A percentile compares a stretch with the other conserved stretches of the same genome.
Evolutionary conservation across 2,888 invertebrate species (phyloP).

Genomic region (Agrochola lota): DNA sequence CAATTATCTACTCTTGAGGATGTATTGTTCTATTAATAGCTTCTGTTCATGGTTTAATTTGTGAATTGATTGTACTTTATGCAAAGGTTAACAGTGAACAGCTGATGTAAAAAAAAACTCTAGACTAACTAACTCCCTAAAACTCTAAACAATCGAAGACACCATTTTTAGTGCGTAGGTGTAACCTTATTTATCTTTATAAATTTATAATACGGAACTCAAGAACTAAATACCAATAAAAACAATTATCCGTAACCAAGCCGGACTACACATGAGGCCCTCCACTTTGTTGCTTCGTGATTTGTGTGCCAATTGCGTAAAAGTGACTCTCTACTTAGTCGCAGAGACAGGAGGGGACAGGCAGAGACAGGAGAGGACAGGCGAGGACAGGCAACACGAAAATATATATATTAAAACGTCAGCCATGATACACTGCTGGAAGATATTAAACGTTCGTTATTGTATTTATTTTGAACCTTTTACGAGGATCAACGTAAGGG

Average conservation of each 20-base stretch:
- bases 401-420: conserved; percentile 61
- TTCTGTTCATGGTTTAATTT: background rate
- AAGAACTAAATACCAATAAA: background rate
- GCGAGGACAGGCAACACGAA: conserved; percentile 17
- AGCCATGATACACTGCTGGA: conserved; percentile 41
- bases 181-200: background rate
- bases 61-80: background rate
- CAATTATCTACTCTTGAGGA: background rate
- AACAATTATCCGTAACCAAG: background rate
- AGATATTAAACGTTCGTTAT: conserved; percentile 60
- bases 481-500: conserved; percentile 53
- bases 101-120: too few species aligned
- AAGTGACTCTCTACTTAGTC: conserved; percentile 74
- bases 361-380: background rate
- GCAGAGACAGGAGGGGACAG: conserved; percentile 43
- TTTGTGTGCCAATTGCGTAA: conserved; percentile 79
- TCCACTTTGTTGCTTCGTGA: conserved; percentile 72
- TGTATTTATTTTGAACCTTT: conserved; percentile 60
- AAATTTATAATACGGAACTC: background rate
- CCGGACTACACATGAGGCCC: conserved; percentile 63
- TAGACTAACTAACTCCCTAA: too few species aligned
- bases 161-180: background rate
- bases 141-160: background rate
- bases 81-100: background rate
- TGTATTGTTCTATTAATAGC: background rate